These are phyloP conservation scores for Trogon melanurus DNA, from an alignment of 2,113 vertebrate species.

Conservation along the genomic window DNA sequence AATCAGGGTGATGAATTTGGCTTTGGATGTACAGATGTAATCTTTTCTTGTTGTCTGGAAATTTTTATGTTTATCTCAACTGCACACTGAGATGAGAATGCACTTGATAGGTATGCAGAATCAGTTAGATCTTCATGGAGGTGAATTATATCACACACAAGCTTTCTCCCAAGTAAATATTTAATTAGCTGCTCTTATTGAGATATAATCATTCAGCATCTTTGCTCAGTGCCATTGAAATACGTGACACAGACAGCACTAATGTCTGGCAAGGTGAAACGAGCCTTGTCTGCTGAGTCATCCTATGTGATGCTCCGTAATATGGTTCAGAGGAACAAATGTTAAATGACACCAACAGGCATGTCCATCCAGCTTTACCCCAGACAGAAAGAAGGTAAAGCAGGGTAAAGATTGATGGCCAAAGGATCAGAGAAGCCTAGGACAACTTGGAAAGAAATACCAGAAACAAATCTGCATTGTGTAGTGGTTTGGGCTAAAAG, in stretches of 20 bases:
- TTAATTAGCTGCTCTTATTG: neutral
- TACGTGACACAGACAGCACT: fast-evolving
- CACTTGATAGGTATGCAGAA: neutral
- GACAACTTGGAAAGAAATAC: neutral
- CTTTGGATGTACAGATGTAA: neutral
- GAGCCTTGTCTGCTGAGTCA: neutral
- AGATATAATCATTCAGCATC: neutral
- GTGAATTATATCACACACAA: fast-evolving
- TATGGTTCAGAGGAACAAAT: neutral
- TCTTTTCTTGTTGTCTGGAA: neutral
- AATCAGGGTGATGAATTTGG: neutral
- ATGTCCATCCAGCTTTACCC: neutral
- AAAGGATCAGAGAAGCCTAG: neutral
- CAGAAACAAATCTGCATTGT: neutral
- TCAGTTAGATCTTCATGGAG: neutral
- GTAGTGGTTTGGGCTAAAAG: neutral
- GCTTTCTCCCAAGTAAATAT: neutral
- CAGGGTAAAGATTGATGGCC: neutral
- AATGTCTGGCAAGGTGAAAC: neutral
- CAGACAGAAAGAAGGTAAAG: neutral
- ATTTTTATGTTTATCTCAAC: neutral
- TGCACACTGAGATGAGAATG: neutral
- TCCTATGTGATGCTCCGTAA: fast-evolving
- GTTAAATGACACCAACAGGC: neutral
- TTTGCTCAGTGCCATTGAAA: neutral